Conservation (phyloP, 1,140 invertebrate species). For the Drosophila ambigua region DNA sequence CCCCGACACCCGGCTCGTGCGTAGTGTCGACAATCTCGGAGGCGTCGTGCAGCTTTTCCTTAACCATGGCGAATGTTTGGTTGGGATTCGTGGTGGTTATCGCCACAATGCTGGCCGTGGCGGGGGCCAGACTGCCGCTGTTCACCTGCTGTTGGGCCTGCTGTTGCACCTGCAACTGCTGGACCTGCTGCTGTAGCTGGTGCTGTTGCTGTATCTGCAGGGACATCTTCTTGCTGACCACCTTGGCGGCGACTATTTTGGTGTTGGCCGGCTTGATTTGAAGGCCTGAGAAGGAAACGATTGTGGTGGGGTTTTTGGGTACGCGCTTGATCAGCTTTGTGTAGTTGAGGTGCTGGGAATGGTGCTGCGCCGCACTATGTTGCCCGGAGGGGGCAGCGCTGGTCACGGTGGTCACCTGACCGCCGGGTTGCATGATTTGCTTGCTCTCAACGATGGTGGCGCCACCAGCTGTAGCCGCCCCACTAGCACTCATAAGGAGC, state of each 20-base stretch:
- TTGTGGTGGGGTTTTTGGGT: slow-evolving; percentile 72
- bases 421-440: slow-evolving; percentile 35
- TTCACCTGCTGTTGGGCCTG: slow-evolving; percentile 69
- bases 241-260: slow-evolving; percentile 76
- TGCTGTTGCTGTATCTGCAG: slow-evolving; percentile 61
- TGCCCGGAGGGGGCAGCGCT: slow-evolving; percentile 6
- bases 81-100: slow-evolving; percentile 84
- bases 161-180: slow-evolving; percentile 48
- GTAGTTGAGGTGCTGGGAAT: slow-evolving; percentile 49
- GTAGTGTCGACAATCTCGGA: too few relatives aligned
- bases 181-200: slow-evolving; percentile 83
- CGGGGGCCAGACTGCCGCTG: slow-evolving; percentile 84
- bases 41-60: too few relatives aligned
- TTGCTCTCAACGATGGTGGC: slow-evolving; percentile 72
- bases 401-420: slow-evolving; percentile 39
- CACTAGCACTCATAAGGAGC: slow-evolving; percentile 71
- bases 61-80: slow-evolving; percentile 66
- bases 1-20: not conserved
- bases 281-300: slow-evolving; percentile 74
- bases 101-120: slow-evolving; percentile 74
- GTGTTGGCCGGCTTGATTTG: slow-evolving; percentile 76
- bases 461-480: slow-evolving; percentile 54
- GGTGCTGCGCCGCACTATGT: slow-evolving; percentile 22
- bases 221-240: slow-evolving; percentile 75
- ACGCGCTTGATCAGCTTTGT: slow-evolving; percentile 69